phyloP scores from a whole-genome alignment of 2,797 vertebrate species.

The Sciaenops ocellatus region DNA sequence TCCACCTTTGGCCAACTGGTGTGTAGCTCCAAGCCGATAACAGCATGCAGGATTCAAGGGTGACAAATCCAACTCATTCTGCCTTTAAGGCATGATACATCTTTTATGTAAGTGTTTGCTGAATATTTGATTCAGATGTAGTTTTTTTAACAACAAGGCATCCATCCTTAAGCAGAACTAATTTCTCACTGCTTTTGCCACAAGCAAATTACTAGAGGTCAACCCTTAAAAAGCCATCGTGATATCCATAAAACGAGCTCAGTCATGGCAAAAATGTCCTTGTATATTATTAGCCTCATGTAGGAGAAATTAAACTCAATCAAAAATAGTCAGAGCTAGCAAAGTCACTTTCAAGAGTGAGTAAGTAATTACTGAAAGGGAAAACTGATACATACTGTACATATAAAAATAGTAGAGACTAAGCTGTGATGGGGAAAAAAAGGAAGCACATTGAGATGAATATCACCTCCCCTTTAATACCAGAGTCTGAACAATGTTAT shows the following conservation, averaged over 20 bases:
- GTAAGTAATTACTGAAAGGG: conserved; percentile 16
- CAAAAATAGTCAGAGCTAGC: background rate
- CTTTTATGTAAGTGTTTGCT: background rate
- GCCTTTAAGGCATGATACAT: background rate
- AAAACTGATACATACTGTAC: background rate
- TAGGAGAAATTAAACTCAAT: conserved; percentile 13
- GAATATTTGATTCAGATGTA: background rate
- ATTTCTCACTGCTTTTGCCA: background rate
- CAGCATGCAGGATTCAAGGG: no score
- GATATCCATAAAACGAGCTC: conserved; percentile 13
- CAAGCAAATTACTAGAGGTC: background rate
- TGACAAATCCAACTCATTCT: no score
- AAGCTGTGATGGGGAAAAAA: background rate
- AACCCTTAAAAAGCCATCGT: background rate
- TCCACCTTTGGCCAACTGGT: no score
- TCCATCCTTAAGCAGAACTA: background rate
- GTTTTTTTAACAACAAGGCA: background rate
- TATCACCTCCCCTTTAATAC: conserved; percentile 20
- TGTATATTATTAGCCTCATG: conserved; percentile 12
- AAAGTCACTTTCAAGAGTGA: conserved; percentile 41
- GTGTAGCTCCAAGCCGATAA: no score
- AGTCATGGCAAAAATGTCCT: conserved; percentile 12
- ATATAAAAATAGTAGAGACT: conserved; percentile 8
- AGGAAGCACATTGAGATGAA: background rate
- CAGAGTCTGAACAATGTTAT: background rate